Evolutionary conservation across 2,797 vertebrate species (phyloP), one percentile per base, ranked within the genome.

Genomic region (Eurystomus glaucurus): DNA sequence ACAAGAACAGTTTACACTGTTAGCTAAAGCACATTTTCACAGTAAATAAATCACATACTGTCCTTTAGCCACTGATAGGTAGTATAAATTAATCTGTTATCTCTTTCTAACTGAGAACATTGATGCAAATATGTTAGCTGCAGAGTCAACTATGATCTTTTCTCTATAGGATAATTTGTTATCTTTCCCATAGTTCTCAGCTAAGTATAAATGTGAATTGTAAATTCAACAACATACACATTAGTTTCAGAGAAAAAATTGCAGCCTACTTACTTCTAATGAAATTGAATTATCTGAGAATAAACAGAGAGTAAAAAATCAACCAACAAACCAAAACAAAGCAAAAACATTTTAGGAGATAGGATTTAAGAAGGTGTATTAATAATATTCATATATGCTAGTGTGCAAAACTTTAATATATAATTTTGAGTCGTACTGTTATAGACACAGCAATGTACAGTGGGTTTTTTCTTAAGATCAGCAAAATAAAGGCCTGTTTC

Each of bases 11-110:
- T 76, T 86, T 95, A 70, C n/a, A 66, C 7, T 70, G 33, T 4
- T 20, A 81, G 39, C 3, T 81, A 46, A 93, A 94, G 20, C 14
- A 61, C 5, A 35, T 17, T 78, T 91, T 95, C 61, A 57, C 15
- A 43, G 16, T 45, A 88, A 85, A 78, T 79, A 91, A 94, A 76
- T 50, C 26, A 87, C 12, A 84, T 17, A 2, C 4, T 81, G 76
- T 79, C 61, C 14, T 90, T 90, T 91, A 84, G 6, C 5, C 15
- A 13, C 39, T 14, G 10, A 84, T 65, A 46, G 29, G 4, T 75
- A 21, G 37, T 45, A 71, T 81, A 94, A 69, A 92, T 85, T 82
- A 93, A 91, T 86, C 43, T 86, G 5, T 52, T 76, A 64, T 60
- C 66, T 75, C 21, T 90, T 94, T 83, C 45, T 87, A 72, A 72